A percentile compares a stretch with the other conserved stretches of the same genome.
These are phyloP conservation scores for Trachelipus rathkii DNA, from an alignment of 1,140 invertebrate species.

Conservation along the genomic window DNA sequence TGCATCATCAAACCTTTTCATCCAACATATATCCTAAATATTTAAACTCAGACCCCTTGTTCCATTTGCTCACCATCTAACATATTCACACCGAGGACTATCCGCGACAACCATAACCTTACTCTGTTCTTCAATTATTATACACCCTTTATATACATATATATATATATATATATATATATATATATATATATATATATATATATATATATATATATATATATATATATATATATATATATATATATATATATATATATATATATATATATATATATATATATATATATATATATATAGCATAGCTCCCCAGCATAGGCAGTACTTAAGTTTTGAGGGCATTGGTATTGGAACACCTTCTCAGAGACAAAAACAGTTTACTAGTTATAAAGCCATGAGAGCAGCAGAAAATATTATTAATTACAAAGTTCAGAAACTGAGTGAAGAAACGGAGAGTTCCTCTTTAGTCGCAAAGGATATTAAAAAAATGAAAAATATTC, in stretches of 20 bases:
- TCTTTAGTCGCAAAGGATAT: constrained; percentile 64
- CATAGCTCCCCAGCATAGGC: constrained; percentile 80
- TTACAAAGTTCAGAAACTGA: constrained; percentile 58
- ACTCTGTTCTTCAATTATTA: too few relatives aligned
- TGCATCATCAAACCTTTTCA: too few relatives aligned
- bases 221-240: neutral
- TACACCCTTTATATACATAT: too few relatives aligned
- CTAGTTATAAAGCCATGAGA: constrained; percentile 63
- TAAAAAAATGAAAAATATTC: constrained; percentile 61
- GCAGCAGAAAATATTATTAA: constrained; percentile 71
- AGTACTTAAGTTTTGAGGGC: constrained; percentile 75
- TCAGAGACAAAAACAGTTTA: constrained; percentile 70
- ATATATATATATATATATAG: constrained; percentile 57
- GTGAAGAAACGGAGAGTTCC: constrained; percentile 51
- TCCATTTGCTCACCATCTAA: too few relatives aligned
- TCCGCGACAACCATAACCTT: too few relatives aligned
- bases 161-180: constrained; percentile 7
- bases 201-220: neutral
- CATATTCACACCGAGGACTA: too few relatives aligned
- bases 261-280: neutral
- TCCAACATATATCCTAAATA: too few relatives aligned
- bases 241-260: neutral
- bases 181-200: neutral
- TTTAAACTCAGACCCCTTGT: too few relatives aligned
- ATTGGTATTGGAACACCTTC: constrained; percentile 69